Base-by-base conservation (phyloP, 2,797 vertebrate genomes). In the Sebastes cheni region DNA sequence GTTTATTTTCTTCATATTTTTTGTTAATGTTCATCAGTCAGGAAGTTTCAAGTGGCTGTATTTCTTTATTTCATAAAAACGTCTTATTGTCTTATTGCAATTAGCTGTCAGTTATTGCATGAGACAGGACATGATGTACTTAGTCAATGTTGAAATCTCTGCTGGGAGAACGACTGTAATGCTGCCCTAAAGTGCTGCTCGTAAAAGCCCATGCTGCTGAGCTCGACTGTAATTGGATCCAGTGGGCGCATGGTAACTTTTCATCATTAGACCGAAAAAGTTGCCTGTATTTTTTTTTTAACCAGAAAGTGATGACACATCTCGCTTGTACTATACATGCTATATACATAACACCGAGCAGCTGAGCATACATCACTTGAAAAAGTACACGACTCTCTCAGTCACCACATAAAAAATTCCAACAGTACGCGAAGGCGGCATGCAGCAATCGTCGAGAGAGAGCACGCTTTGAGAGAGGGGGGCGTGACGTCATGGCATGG, bases 401-500 rank as follows among this genome's bases (percentile, higher is more conserved):
- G 3, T 1, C 0, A 0, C 2, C 2, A 50, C 3, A 8, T n/a
- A 0, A 4, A 25, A 10, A 65, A 70, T 66, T 71, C 71, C 83
- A 30, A 34, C 46, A 4, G 11, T 10, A 2, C 27, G 0, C 83
- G 81, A 92, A 94, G 11, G 80, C 69, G 77, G 13, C 90, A 60
- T 20, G 9, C 54, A 65, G 13, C 46, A 65, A 52, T 22, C 3
- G 54, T 59, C 39, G 13, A 18, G 20, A 29, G 39, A 20, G 8
- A 29, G 42, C 50, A n/a, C 20, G 50, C 50, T 52, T 52, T n/a
- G 58, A 20, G 77, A 61, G 66, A 52, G 42, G 75, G 55, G 85
- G 29, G 80, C 16, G 86, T 95, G 94, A 96, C 95, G 94, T 95
- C 94, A 95, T 79, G 80, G 85, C 89, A 85, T 10, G 18, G 85